Base-by-base conservation (phyloP, 2,113 vertebrate genomes). In the Mobula birostris region DNA sequence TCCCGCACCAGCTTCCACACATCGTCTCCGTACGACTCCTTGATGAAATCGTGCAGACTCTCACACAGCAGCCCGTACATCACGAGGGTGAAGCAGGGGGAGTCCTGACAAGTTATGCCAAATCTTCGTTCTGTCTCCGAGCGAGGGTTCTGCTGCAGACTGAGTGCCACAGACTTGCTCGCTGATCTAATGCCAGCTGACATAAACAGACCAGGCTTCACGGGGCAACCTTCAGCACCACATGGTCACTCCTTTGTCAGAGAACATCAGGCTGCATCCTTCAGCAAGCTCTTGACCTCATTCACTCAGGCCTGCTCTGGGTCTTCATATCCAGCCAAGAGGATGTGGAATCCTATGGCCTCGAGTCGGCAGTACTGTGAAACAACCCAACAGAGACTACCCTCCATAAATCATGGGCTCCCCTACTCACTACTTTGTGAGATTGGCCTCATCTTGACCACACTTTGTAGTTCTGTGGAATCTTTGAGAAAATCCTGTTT, bases 1-100 rank as follows among this genome's bases (percentile, higher is more conserved):
- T 97, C 97, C 48, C 96, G 95, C 94, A 97, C 97, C 95, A 97
- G 94, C 95, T 97, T 97, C 96, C 96, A 97, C 94, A 97, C 97
- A n/a, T 97, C 96, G 48, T 97, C 97, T 82, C 97, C 95, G 0
- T 97, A 97, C 0, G 96, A 97, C 95, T 97, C 97, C 94, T 97
- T 96, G 95, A 97, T 97, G 95, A 97, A 97, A 95, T 97, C 96
- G 0, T 97, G 97, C 82, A 97, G 96, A 95, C 96, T 97, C 95
- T 97, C 97, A 78, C 97, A 97, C 95, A 97, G 96, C 94, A 97
- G 95, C 80, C 97, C 96, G 32, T 97, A 97, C 96, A 97, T 97
- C 90, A 32, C 32, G 58, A 87, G 11, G 0, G 27, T 66, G 61
- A 19, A 29, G 83, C 83, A 88, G 27, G 12, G 12, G 27, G 56